These are phyloP conservation scores for Neuroterus valhalla DNA, from an alignment of 1,140 invertebrate species.

Conservation along the genomic window DNA sequence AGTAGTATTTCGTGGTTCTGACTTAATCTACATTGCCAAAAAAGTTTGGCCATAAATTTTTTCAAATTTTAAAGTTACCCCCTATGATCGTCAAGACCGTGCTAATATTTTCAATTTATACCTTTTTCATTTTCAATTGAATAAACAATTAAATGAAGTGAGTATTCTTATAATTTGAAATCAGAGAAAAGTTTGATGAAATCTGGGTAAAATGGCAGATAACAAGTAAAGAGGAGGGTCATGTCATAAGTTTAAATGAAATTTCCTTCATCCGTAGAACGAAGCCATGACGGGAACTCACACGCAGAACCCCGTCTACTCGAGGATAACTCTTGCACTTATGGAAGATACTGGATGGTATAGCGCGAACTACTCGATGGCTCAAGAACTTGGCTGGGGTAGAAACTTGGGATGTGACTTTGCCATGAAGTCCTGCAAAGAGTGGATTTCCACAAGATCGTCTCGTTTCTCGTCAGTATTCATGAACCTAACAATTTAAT, in stretches of 20 bases:
- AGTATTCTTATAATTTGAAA: no score
- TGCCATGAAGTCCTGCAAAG: slow-evolving; percentile 94
- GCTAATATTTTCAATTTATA: no score
- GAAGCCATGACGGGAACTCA: slow-evolving; percentile 99
- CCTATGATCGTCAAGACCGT: no score
- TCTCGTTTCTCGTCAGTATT: slow-evolving; percentile 72
- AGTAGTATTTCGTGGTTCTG: no score
- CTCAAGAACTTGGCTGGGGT: slow-evolving; percentile 93
- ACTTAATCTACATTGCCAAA: no score
- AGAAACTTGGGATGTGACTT: slow-evolving; percentile 93
- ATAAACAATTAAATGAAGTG: no score
- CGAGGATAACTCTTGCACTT: slow-evolving; percentile 94
- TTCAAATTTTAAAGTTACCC: no score
- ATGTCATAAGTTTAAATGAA: not conserved
- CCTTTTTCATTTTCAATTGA: no score
- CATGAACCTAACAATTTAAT: slow-evolving; percentile 20
- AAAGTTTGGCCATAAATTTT: no score
- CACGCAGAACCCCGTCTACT: slow-evolving; percentile 98
- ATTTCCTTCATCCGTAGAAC: slow-evolving; percentile 80
- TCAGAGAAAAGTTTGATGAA: not conserved
- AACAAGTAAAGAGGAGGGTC: not conserved
- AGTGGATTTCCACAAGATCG: slow-evolving; percentile 91
- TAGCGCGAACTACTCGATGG: slow-evolving; percentile 91
- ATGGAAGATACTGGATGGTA: slow-evolving; percentile 99
- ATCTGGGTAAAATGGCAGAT: not conserved